phyloP scores from a whole-genome alignment of 2,797 vertebrate species.

The Neosalanx taihuensis region DNA sequence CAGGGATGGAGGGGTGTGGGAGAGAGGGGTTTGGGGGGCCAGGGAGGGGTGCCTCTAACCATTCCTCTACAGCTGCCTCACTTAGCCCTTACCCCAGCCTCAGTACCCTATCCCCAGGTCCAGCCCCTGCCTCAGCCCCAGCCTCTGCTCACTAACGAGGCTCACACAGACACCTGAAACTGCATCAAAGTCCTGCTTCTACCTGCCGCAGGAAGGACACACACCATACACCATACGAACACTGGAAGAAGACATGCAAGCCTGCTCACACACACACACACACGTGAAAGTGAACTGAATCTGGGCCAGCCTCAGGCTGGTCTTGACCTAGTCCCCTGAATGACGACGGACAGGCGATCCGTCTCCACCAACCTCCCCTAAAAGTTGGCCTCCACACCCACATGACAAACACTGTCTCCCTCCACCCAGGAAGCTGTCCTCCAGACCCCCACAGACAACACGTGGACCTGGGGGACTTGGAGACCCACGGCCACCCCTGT shows the following conservation, averaged over 20 bases:
- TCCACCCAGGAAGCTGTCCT: too few relatives aligned
- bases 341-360: conserved; percentile 1
- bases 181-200: conserved; percentile 88
- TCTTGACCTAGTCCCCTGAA: conserved; percentile 17
- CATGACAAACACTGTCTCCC: background rate
- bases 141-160: conserved; percentile 73
- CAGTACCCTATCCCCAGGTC: conserved; percentile 57
- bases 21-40: background rate
- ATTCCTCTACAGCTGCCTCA: background rate
- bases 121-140: conserved; percentile 26
- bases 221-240: conserved; percentile 2
- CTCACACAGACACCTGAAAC: conserved; percentile 88
- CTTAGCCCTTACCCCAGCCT: conserved; percentile 47
- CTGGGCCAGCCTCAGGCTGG: conserved; percentile 26
- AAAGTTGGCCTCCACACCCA: too few relatives aligned
- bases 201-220: conserved; percentile 54
- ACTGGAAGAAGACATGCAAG: conserved; percentile 7
- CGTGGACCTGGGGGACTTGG: too few relatives aligned
- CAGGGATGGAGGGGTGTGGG: too few relatives aligned
- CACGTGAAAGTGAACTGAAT: conserved; percentile 36
- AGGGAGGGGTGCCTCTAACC: background rate
- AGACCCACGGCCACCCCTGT: too few relatives aligned
- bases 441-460: too few relatives aligned
- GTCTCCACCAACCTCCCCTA: too few relatives aligned
- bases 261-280: conserved; percentile 11